phyloP scores from a whole-genome alignment of 2,888 invertebrate species.

The Caprella mutica region DNA sequence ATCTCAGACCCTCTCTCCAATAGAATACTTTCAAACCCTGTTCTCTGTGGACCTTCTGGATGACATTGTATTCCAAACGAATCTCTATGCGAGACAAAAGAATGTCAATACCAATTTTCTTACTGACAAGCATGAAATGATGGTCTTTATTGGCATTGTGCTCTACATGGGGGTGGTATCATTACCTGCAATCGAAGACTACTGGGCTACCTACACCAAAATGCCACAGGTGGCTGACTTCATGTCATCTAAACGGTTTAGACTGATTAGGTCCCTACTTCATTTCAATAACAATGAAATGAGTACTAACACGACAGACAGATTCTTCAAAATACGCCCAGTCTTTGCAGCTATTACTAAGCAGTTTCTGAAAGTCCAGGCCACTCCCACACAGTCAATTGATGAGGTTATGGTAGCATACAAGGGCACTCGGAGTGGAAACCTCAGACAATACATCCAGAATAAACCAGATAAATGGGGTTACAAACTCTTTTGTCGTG shows the following conservation, averaged over 20 bases:
- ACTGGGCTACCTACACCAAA: slow-evolving; percentile 7
- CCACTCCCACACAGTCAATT: slow-evolving; percentile 8
- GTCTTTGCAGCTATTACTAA: slow-evolving; percentile 9
- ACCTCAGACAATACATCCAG: no score
- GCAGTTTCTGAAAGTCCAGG: slow-evolving; percentile 11
- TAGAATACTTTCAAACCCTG: slow-evolving; percentile 7
- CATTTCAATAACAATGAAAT: slow-evolving; percentile 18
- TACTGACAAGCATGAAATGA: slow-evolving; percentile 2
- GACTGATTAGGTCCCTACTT: slow-evolving; percentile 1
- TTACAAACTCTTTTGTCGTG: slow-evolving; percentile 16
- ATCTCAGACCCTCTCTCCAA: neutral
- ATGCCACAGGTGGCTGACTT: slow-evolving; percentile 12
- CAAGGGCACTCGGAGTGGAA: slow-evolving; percentile 15
- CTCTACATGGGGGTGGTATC: slow-evolving; percentile 11
- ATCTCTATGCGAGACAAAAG: slow-evolving; percentile 12
- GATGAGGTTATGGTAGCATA: slow-evolving; percentile 20
- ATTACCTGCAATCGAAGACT: slow-evolving; percentile 13
- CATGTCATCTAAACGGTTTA: slow-evolving; percentile 14
- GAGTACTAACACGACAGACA: no score
- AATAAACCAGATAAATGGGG: slow-evolving; percentile 17
- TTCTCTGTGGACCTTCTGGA: slow-evolving; percentile 9
- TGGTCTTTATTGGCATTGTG: slow-evolving; percentile 5
- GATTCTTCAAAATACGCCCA: slow-evolving; percentile 17
- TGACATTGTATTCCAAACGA: slow-evolving; percentile 14
- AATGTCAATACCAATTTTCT: slow-evolving; percentile 6